Evolutionary conservation across 2,797 vertebrate genomes (phyloP).

Genomic region (Salmo trutta): DNA sequence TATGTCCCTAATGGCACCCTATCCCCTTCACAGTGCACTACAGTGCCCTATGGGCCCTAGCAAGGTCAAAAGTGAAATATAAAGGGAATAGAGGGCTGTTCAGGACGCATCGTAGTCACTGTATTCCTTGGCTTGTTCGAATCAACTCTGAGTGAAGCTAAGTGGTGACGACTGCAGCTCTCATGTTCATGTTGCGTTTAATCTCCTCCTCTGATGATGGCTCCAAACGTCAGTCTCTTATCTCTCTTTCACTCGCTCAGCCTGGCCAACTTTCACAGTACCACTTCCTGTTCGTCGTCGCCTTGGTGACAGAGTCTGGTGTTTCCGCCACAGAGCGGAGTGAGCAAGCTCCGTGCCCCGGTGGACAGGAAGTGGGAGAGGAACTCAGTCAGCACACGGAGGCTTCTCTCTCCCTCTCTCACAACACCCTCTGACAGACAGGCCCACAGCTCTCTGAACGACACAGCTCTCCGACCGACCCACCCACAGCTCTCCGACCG

Average conservation of each 20-base stretch:
- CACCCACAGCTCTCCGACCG: neutral
- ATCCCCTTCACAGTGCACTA: too few species aligned
- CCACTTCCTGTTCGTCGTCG: constrained; percentile 77
- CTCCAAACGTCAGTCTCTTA: too few species aligned
- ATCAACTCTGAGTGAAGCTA: too few species aligned
- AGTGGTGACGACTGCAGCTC: too few species aligned
- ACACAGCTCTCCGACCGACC: neutral
- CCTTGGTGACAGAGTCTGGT: constrained; percentile 69
- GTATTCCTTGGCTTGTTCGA: too few species aligned
- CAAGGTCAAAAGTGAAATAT: too few species aligned
- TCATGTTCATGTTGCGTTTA: neutral
- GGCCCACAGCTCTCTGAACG: too few species aligned
- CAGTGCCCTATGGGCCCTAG: too few species aligned
- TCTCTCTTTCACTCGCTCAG: constrained; percentile 21
- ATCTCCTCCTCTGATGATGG: too few species aligned
- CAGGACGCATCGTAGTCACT: too few species aligned
- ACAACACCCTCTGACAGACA: constrained; percentile 36
- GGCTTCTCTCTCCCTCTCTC: constrained; percentile 31
- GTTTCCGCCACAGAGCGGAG: constrained; percentile 64
- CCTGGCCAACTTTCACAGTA: constrained; percentile 66
- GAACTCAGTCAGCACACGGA: constrained; percentile 59
- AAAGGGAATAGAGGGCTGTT: too few species aligned
- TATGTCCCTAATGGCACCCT: too few species aligned
- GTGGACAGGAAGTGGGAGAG: constrained; percentile 66
- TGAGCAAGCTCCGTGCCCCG: constrained; percentile 46